Evolutionary conservation across 2,888 invertebrate species (phyloP).

Genomic region (Ariolimax columbianus): DNA sequence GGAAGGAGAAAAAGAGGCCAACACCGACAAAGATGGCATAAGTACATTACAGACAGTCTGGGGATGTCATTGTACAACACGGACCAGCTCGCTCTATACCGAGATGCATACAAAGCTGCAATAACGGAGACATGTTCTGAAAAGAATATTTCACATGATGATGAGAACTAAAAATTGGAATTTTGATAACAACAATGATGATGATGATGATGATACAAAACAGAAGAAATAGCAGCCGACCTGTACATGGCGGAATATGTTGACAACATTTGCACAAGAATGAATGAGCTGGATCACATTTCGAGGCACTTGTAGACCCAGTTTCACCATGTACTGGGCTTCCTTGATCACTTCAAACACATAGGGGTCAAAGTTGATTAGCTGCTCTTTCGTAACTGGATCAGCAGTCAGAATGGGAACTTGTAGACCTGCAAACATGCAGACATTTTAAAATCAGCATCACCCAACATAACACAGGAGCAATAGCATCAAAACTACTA

Average conservation of each 20-base stretch:
- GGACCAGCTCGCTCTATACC: too few relatives aligned
- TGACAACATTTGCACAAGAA: constrained; percentile 61
- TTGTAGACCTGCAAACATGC: constrained; percentile 80
- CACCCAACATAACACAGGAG: too few relatives aligned
- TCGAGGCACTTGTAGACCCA: constrained; percentile 52
- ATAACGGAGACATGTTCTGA: too few relatives aligned
- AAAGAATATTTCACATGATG: too few relatives aligned
- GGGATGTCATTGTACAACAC: too few relatives aligned
- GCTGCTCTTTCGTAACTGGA: constrained; percentile 84
- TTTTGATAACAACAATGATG: not conserved
- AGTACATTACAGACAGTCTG: too few relatives aligned
- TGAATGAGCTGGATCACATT: constrained; percentile 74
- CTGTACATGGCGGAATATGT: constrained; percentile 64
- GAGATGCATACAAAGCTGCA: too few relatives aligned
- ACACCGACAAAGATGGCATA: too few relatives aligned
- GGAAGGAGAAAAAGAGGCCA: too few relatives aligned
- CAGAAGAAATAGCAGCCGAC: constrained; percentile 60
- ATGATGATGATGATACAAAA: not conserved
- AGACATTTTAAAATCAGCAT: not conserved
- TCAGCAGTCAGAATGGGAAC: constrained; percentile 86
- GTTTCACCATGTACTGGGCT: constrained; percentile 52
- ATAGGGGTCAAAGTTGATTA: constrained; percentile 85
- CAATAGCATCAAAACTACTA: too few relatives aligned
- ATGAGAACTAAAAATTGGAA: not conserved
- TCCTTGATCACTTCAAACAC: constrained; percentile 76